A percentile compares a stretch with the other conserved stretches of the same genome.
Conservation (phyloP, 2,888 invertebrate genomes). For the Frankliniella intonsa region DNA sequence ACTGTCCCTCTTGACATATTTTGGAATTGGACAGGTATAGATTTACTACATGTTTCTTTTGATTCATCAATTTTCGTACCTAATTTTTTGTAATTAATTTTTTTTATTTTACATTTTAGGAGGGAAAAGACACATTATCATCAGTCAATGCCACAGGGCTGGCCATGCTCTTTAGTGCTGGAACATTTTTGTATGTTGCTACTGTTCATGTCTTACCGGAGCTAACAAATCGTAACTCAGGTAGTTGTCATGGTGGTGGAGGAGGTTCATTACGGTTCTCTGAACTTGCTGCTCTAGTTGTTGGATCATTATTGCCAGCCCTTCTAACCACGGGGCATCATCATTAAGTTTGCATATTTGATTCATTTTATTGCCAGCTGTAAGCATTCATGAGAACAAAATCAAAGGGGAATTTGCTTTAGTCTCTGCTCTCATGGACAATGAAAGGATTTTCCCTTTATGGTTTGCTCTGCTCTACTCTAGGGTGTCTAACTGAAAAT, state of each 20-base stretch:
- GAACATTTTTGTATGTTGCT: conserved; percentile 97
- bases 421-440: background rate
- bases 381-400: background rate
- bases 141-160: conserved; percentile 91
- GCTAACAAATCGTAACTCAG: conserved; percentile 58
- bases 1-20: conserved; percentile 84
- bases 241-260: conserved; percentile 20
- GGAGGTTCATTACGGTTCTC: conserved; percentile 57
- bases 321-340: conserved; percentile 89
- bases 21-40: conserved; percentile 73
- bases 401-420: background rate
- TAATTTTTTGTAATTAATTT: conserved; percentile 31
- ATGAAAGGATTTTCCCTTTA: background rate
- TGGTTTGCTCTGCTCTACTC: background rate
- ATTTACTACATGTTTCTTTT: conserved; percentile 29
- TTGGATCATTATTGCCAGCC: conserved; percentile 83
- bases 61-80: background rate
- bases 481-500: background rate
- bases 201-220: conserved; percentile 98
- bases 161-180: conserved; percentile 98
- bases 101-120: conserved; percentile 48
- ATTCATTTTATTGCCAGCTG: background rate
- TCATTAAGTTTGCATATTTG: conserved; percentile 54
- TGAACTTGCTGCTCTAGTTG: conserved; percentile 77
- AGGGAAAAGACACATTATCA: conserved; percentile 84